Evolutionary conservation across 2,888 invertebrate genomes (phyloP).

Genomic region (Himalopsyche anomala): DNA sequence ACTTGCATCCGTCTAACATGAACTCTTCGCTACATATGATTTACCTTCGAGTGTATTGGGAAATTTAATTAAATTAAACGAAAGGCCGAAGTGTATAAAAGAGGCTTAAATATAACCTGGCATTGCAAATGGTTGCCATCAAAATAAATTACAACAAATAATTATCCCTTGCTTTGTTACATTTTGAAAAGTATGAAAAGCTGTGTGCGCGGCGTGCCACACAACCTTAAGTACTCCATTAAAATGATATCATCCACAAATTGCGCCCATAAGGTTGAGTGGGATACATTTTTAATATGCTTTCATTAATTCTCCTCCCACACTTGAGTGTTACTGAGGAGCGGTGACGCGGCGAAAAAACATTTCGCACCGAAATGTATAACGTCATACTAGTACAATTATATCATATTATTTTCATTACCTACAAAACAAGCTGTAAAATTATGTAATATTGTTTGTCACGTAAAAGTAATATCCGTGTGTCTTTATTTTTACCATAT

Average conservation of each 20-base stretch:
- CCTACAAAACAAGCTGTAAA: constrained; percentile 11
- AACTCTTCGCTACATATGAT: no score
- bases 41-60: no score
- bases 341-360: constrained; percentile 46
- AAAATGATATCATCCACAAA: constrained; percentile 64
- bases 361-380: background rate
- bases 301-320: constrained; percentile 60
- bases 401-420: constrained; percentile 23
- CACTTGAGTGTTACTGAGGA: background rate
- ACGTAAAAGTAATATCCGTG: background rate
- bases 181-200: constrained; percentile 40
- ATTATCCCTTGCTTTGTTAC: constrained; percentile 27
- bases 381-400: constrained; percentile 4
- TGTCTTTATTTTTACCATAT: background rate
- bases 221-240: constrained; percentile 62
- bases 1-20: no score
- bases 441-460: background rate
- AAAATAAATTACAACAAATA: constrained; percentile 40
- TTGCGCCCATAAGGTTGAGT: constrained; percentile 59
- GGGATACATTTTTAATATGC: constrained; percentile 62
- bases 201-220: constrained; percentile 25
- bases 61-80: background rate
- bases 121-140: constrained; percentile 38
- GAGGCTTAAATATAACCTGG: constrained; percentile 3
- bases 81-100: constrained; percentile 9